phyloP scores from a whole-genome alignment of 2,797 vertebrate species.

The Sarcophilus harrisii region DNA sequence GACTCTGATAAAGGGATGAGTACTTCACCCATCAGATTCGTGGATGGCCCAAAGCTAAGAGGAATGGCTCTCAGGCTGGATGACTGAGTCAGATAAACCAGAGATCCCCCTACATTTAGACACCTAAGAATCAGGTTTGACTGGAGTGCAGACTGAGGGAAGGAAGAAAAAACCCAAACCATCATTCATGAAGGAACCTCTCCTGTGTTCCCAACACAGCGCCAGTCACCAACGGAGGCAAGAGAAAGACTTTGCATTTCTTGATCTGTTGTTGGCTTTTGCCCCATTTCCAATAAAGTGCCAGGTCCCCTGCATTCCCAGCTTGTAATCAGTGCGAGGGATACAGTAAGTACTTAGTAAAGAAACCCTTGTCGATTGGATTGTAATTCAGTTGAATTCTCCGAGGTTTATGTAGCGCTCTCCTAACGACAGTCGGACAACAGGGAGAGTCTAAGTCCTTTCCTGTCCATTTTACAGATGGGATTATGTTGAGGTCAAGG shows the following conservation, averaged over 20 bases:
- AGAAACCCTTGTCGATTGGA: not conserved
- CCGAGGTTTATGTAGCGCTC: not conserved
- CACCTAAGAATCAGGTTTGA: not conserved
- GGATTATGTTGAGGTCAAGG: not conserved
- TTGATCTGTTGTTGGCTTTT: not conserved
- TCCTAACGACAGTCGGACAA: not conserved
- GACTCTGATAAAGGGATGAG: not conserved
- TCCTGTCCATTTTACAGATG: not conserved
- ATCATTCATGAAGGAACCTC: not conserved
- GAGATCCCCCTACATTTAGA: not conserved
- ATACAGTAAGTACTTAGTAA: not conserved
- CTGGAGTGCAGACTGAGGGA: not conserved
- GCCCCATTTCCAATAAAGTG: not conserved
- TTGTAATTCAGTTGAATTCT: not conserved
- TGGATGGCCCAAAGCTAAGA: not conserved
- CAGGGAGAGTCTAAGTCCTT: not conserved
- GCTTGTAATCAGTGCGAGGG: not conserved
- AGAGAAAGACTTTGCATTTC: not conserved
- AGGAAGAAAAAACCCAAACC: not conserved
- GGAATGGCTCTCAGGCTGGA: not conserved
- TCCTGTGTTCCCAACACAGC: not conserved
- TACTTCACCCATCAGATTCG: not conserved
- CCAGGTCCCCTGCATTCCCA: not conserved
- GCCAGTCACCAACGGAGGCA: not conserved
- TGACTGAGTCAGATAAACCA: not conserved